Evolutionary conservation across 2,113 vertebrate genomes (phyloP).

Genomic region (Thalassarche chlororhynchos): DNA sequence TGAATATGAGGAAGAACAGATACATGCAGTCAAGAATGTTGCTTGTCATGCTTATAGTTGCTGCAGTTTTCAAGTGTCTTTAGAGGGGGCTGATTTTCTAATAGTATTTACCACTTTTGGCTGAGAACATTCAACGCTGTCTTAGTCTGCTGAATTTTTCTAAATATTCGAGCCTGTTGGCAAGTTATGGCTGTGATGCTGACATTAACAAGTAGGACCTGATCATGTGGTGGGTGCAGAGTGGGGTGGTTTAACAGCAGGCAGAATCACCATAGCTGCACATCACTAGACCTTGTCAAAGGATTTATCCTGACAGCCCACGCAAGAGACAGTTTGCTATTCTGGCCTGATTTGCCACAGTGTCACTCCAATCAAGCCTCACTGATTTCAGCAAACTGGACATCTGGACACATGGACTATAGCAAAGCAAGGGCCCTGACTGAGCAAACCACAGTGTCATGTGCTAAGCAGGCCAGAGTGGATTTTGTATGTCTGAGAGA

Average conservation of each 20-base stretch:
- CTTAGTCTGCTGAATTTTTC: background rate
- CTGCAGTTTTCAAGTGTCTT: background rate
- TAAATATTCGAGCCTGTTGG: background rate
- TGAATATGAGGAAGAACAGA: background rate
- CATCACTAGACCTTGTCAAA: background rate
- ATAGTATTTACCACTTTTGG: background rate
- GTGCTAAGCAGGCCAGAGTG: background rate
- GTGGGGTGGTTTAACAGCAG: background rate
- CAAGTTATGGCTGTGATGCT: fast-evolving
- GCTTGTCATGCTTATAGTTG: background rate
- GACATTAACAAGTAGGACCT: background rate
- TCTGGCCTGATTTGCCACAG: background rate
- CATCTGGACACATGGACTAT: background rate
- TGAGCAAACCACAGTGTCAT: background rate
- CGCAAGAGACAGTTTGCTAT: background rate
- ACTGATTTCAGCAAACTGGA: background rate
- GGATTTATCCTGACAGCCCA: background rate
- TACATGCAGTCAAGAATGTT: background rate
- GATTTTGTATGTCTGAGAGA: background rate
- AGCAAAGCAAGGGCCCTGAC: background rate
- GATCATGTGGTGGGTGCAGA: background rate
- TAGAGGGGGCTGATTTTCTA: background rate
- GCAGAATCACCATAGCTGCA: background rate
- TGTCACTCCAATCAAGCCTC: background rate
- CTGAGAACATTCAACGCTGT: background rate